These are phyloP conservation scores for Meloe dianella DNA, from an alignment of 2,888 invertebrate genomes.

Conservation along the genomic window DNA sequence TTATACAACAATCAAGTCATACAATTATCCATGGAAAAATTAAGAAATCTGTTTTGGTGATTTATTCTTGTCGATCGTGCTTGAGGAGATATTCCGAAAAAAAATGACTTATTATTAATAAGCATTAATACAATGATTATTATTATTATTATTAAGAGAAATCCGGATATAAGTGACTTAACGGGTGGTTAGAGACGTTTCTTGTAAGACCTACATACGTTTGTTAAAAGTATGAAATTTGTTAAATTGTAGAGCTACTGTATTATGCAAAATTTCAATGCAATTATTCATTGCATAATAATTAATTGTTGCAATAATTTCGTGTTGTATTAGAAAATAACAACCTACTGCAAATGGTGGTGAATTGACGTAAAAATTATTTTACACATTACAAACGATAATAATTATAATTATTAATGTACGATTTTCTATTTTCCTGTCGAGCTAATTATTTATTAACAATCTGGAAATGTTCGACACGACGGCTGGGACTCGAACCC, in stretches of 20 bases:
- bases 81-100: neutral
- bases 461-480: too few relatives aligned
- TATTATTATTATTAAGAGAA: neutral
- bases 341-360: too few relatives aligned
- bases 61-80: neutral
- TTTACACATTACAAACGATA: too few relatives aligned
- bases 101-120: neutral
- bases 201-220: neutral
- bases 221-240: neutral
- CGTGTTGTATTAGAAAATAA: neutral
- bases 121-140: neutral
- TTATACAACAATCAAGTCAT: constrained; percentile 6
- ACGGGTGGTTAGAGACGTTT: neutral
- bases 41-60: neutral
- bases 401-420: too few relatives aligned
- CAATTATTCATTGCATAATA: neutral
- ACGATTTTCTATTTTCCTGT: too few relatives aligned
- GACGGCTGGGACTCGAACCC: too few relatives aligned
- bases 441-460: too few relatives aligned
- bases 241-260: neutral
- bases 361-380: too few relatives aligned
- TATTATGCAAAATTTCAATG: neutral
- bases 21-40: neutral
- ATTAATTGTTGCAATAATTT: neutral
- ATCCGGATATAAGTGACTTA: neutral